phyloP scores from a whole-genome alignment of 2,113 vertebrate genomes.

The Mormoops blainvillei region DNA sequence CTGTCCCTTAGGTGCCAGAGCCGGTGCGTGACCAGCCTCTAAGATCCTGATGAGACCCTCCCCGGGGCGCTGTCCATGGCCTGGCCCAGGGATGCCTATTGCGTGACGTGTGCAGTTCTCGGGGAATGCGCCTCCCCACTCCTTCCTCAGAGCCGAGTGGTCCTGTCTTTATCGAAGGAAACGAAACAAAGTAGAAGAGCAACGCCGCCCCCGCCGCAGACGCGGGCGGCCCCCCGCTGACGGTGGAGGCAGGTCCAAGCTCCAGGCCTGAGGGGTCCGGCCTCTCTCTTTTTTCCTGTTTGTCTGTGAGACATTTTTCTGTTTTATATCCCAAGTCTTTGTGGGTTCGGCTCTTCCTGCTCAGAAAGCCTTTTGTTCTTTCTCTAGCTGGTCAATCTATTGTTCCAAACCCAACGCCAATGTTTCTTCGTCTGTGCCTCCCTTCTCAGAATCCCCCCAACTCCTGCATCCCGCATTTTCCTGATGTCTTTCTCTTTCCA shows the following conservation, averaged over 20 bases:
- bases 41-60: background rate
- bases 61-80: background rate
- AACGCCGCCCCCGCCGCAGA: fast-evolving
- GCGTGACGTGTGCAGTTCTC: background rate
- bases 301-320: background rate
- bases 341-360: fast-evolving
- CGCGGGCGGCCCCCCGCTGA: fast-evolving
- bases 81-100: background rate
- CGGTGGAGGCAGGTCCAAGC: background rate
- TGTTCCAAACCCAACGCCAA: background rate
- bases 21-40: background rate
- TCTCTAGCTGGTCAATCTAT: background rate
- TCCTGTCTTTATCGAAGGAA: background rate
- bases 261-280: background rate
- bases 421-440: fast-evolving
- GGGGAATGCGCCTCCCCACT: background rate
- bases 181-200: background rate
- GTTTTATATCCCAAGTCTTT: background rate
- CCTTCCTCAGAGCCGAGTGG: background rate
- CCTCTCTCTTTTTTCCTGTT: no score
- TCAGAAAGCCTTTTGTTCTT: no score
- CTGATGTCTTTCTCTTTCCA: background rate
- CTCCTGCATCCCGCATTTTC: fast-evolving
- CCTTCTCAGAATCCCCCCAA: fast-evolving
- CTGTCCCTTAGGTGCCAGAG: no score